Base-by-base conservation (phyloP, 2,888 invertebrate genomes). In the Drosophila pseudotakahashii region DNA sequence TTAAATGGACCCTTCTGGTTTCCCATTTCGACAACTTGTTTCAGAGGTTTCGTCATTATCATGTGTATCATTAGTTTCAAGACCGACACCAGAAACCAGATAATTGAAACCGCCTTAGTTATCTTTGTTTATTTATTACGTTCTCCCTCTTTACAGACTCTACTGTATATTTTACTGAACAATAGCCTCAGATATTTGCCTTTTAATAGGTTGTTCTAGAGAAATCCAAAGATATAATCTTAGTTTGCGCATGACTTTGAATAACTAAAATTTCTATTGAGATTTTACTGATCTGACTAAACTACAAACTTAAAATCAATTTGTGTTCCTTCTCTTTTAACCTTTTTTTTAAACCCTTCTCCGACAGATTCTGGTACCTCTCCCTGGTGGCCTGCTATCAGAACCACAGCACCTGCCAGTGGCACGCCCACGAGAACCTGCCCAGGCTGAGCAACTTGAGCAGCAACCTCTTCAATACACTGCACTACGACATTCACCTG, bases 351-450 rank as follows among this genome's bases (percentile, higher is more conserved):
- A 19, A 42, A 19, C 42, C 13, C 7, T 44, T 4, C 32, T 13
- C 0, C 26, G 5, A 37, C 92, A 97, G 98, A 90, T 98, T 98
- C 92, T 98, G 98, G 98, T 99, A 98, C 93, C 94, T 99, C 72
- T 98, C 98, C 73, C 94, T 99, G 92, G 98, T 98, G 36, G 95
- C 98, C 26, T 99, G 99, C 92, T 97, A 97, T 90, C 94, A 96
- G 72, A 95, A 98, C 90, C 94, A 94, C 66, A 94, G 94, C 5
- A 95, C 95, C 2, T 98, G 98, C 89, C 94, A 95, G 71, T 98
- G 98, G 98, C 96, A 96, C 80, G 94, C 97, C 83, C 96, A 96
- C 73, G 93, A 94, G 73, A 79, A 54, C 48, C 60, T 87, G 55
- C 81, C 82, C 45, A 63, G 66, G 14, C 50, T 52, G 26, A 73